Conservation (phyloP, 2,113 vertebrate species). For the Phylloscopus whistleri region DNA sequence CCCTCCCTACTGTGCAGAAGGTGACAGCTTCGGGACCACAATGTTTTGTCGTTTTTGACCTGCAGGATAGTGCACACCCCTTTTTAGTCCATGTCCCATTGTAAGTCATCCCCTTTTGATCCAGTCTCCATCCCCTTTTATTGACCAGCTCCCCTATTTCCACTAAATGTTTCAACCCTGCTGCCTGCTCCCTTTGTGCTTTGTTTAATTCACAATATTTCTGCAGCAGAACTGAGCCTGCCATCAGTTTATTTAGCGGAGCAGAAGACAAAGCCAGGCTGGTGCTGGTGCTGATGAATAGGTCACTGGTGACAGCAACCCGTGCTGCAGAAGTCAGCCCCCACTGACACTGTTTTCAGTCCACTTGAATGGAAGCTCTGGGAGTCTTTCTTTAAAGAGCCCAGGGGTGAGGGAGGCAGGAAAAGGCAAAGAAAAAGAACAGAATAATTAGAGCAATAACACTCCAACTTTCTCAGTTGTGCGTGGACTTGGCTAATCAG, state of each 20-base stretch:
- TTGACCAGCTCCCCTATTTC: constrained; percentile 55
- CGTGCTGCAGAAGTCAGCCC: constrained; percentile 42
- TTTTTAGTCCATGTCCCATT: constrained; percentile 35
- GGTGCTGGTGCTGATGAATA: constrained; percentile 51
- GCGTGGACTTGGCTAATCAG: not conserved
- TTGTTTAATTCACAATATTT: constrained; percentile 50
- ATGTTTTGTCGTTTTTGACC: constrained; percentile 52
- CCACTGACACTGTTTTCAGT: constrained; percentile 59
- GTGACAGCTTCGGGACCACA: not conserved
- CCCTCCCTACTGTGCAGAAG: constrained; percentile 21
- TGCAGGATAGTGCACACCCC: not conserved
- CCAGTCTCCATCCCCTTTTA: constrained; percentile 34
- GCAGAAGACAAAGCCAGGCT: constrained; percentile 62
- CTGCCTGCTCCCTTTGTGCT: constrained; percentile 51
- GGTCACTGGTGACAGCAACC: constrained; percentile 54
- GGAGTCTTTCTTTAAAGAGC: constrained; percentile 54
- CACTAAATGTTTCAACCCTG: constrained; percentile 26
- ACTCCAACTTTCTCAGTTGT: not conserved
- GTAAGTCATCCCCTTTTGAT: constrained; percentile 53
- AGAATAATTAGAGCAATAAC: constrained; percentile 23
- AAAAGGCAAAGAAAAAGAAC: constrained; percentile 20
- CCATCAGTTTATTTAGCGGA: constrained; percentile 31
- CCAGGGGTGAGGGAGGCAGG: constrained; percentile 33
- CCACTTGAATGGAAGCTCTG: constrained; percentile 48
- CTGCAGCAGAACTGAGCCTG: constrained; percentile 11